These are phyloP conservation scores for Cyanoderma ruficeps DNA, from an alignment of 2,113 vertebrate species.

Conservation along the genomic window DNA sequence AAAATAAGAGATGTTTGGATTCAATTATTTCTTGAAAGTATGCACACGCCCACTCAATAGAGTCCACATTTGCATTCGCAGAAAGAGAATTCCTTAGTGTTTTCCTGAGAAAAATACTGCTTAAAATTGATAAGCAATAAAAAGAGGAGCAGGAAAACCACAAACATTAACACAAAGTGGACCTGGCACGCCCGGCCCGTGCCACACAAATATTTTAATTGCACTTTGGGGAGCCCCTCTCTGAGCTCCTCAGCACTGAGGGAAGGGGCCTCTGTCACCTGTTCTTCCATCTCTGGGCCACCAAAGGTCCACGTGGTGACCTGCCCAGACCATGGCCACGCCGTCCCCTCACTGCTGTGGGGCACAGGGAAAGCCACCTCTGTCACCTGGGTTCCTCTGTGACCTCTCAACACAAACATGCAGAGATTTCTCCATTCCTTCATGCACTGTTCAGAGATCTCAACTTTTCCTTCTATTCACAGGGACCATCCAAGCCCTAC, in stretches of 20 bases:
- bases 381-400: neutral
- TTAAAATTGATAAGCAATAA: neutral
- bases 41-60: constrained; percentile 1
- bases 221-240: neutral
- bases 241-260: neutral
- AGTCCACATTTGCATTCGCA: constrained; percentile 31
- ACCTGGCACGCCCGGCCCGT: neutral
- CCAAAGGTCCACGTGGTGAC: accelerated
- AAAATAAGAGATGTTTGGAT: constrained; percentile 45
- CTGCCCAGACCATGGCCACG: neutral
- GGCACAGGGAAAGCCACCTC: neutral
- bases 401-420: neutral
- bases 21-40: constrained; percentile 40
- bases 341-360: neutral
- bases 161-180: neutral
- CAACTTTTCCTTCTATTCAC: neutral
- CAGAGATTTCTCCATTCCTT: neutral
- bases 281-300: neutral
- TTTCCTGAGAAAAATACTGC: neutral
- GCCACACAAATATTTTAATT: neutral
- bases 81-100: neutral
- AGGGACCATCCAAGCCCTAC: neutral
- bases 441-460: neutral
- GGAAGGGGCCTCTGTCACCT: neutral
- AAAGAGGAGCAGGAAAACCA: neutral